A percentile compares a stretch with the other conserved stretches of the same genome.
Evolutionary conservation across 2,797 vertebrate genomes (phyloP).

Genomic region (Cyprinodon diabolis): DNA sequence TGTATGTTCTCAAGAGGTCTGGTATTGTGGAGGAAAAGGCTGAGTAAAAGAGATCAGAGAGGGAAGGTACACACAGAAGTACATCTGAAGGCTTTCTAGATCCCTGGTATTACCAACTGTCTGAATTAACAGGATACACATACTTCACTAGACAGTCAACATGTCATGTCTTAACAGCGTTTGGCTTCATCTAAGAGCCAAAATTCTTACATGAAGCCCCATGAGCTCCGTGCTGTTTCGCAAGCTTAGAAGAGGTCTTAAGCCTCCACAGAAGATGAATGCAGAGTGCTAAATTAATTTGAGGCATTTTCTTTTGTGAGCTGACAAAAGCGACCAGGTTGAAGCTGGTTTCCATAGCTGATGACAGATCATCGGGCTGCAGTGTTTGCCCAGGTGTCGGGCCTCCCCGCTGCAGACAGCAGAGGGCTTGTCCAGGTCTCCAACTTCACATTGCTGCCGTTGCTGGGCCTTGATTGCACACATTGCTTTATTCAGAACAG

Average conservation of each 20-base stretch:
- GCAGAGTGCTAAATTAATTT: conserved; percentile 85
- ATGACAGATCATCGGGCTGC: conserved; percentile 85
- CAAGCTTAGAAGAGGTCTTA: conserved; percentile 80
- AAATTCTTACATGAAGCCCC: conserved; percentile 79
- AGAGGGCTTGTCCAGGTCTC: conserved; percentile 76
- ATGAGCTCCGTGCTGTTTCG: conserved; percentile 76
- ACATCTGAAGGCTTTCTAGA: conserved; percentile 75
- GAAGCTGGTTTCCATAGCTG: conserved; percentile 83
- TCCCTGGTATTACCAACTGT: conserved; percentile 77
- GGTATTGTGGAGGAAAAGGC: conserved; percentile 61
- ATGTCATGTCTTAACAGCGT: conserved; percentile 78
- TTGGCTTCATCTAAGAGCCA: conserved; percentile 76
- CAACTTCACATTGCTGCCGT: conserved; percentile 74
- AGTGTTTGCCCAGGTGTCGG: conserved; percentile 90
- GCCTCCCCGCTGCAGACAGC: conserved; percentile 81
- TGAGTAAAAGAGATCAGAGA: conserved; percentile 74
- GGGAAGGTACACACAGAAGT: conserved; percentile 65
- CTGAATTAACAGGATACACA: conserved; percentile 79
- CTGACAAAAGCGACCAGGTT: conserved; percentile 83
- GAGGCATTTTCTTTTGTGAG: conserved; percentile 83
- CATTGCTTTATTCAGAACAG: conserved; percentile 71
- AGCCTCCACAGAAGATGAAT: conserved; percentile 80
- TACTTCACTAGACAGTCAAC: conserved; percentile 76
- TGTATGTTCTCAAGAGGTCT: conserved; percentile 74
- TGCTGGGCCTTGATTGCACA: conserved; percentile 69